Conservation (phyloP, 2,113 vertebrate species). For the Neoarius graeffei region DNA sequence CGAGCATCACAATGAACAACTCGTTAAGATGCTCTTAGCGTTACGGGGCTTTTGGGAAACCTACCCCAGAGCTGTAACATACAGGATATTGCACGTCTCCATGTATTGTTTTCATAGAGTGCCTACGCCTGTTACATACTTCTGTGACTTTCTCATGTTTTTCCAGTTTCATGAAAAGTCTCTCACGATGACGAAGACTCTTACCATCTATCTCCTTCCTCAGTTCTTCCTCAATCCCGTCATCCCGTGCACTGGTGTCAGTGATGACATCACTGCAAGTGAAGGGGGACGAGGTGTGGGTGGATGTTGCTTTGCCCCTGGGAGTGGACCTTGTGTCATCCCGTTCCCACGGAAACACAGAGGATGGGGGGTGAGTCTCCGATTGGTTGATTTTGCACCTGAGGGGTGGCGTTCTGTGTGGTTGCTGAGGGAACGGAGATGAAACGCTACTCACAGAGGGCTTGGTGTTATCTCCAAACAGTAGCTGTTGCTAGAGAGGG, state of each 20-base stretch:
- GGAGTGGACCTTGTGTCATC: conserved; percentile 57
- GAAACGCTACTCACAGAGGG: conserved; percentile 21
- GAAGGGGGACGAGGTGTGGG: conserved; percentile 48
- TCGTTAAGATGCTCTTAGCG: too few species aligned
- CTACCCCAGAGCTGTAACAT: too few species aligned
- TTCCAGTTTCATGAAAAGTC: not conserved
- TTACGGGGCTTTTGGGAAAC: too few species aligned
- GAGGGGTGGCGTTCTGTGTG: conserved; percentile 60
- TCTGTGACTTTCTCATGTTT: not conserved
- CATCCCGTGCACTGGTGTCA: conserved; percentile 39
- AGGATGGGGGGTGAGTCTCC: conserved; percentile 60
- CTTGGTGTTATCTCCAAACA: conserved; percentile 65
- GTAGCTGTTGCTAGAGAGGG: conserved; percentile 62
- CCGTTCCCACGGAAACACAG: conserved; percentile 78
- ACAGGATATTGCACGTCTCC: not conserved
- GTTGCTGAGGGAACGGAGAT: conserved; percentile 62
- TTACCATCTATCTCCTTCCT: conserved; percentile 68
- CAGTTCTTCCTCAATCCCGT: conserved; percentile 56
- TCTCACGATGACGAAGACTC: conserved; percentile 32
- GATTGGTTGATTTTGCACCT: conserved; percentile 58
- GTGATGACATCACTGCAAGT: conserved; percentile 49
- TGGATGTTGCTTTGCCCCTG: conserved; percentile 57
- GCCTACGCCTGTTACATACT: not conserved
- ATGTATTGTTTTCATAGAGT: not conserved
- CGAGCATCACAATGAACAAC: too few species aligned